phyloP scores from a whole-genome alignment of 2,888 invertebrate species.

The Oscheius sp. region DNA sequence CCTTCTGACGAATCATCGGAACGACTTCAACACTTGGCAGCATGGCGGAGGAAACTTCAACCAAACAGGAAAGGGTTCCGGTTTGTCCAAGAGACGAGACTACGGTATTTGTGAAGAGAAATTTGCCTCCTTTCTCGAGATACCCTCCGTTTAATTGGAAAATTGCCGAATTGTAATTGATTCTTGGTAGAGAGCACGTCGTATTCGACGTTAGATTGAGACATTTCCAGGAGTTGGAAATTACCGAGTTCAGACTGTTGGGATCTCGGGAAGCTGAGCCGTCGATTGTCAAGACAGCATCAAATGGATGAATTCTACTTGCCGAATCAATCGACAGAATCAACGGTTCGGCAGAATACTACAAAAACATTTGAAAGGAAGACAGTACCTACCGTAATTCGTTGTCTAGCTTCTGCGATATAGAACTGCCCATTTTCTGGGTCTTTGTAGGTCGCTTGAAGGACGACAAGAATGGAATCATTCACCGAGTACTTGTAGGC shows the following conservation, averaged over 20 bases:
- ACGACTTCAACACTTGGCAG: slow-evolving; percentile 34
- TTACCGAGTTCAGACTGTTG: not conserved
- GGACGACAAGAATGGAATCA: not conserved
- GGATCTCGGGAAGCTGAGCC: slow-evolving; percentile 28
- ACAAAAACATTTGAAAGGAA: not conserved
- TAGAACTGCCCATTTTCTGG: not conserved
- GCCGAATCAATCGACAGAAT: slow-evolving; percentile 12
- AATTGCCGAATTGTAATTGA: not conserved
- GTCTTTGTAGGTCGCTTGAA: slow-evolving; percentile 7
- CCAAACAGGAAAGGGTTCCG: slow-evolving; percentile 33
- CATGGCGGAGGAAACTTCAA: slow-evolving; percentile 30
- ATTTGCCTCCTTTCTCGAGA: not conserved
- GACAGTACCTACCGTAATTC: slow-evolving; percentile 6
- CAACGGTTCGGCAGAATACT: slow-evolving; percentile 21
- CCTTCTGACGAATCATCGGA: slow-evolving; percentile 31
- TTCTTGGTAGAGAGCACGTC: not conserved
- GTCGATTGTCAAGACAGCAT: not conserved
- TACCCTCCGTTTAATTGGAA: not conserved
- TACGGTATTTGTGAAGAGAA: slow-evolving; percentile 28
- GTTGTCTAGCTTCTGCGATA: not conserved
- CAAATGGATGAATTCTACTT: slow-evolving; percentile 5
- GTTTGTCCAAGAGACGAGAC: slow-evolving; percentile 27
- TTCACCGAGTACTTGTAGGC: not conserved
- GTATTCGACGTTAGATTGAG: not conserved
- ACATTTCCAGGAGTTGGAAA: slow-evolving; percentile 17